Percentiles rank a stretch among this genome's conserved stretches.
Conservation (phyloP, 2,113 vertebrate species). For the Myotis davidii region DNA sequence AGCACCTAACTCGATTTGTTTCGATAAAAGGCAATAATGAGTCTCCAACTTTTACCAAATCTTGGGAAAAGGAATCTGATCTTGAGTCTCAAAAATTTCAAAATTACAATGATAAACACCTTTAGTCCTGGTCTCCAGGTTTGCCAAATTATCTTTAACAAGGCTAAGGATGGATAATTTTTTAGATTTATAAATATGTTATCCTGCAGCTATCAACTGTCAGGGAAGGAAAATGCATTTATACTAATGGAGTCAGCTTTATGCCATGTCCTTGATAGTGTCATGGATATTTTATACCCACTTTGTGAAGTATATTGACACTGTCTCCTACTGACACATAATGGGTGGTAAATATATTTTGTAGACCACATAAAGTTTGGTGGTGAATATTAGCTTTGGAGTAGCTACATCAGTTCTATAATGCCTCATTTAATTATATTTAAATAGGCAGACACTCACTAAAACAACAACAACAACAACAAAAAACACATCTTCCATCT, state of each 20-base stretch:
- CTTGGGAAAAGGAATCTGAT: neutral
- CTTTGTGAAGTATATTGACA: constrained; percentile 11
- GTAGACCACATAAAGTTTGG: neutral
- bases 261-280: constrained; percentile 70
- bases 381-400: neutral
- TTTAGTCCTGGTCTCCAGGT: neutral
- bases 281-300: constrained; percentile 60
- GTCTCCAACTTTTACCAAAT: neutral
- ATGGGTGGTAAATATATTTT: neutral
- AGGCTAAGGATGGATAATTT: neutral
- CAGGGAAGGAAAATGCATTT: constrained; percentile 56
- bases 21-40: neutral
- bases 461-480: neutral
- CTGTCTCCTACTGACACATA: neutral
- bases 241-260: constrained; percentile 52
- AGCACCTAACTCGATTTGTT: neutral
- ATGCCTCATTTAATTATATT: constrained; percentile 47
- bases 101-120: neutral
- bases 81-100: constrained; percentile 10
- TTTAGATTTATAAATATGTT: constrained; percentile 52
- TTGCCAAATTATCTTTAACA: constrained; percentile 32
- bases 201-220: constrained; percentile 34
- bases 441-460: constrained; percentile 51
- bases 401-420: neutral
- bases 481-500: neutral